Base-by-base conservation (phyloP, 2,888 invertebrate genomes). In the Lycophotia porphyrea region DNA sequence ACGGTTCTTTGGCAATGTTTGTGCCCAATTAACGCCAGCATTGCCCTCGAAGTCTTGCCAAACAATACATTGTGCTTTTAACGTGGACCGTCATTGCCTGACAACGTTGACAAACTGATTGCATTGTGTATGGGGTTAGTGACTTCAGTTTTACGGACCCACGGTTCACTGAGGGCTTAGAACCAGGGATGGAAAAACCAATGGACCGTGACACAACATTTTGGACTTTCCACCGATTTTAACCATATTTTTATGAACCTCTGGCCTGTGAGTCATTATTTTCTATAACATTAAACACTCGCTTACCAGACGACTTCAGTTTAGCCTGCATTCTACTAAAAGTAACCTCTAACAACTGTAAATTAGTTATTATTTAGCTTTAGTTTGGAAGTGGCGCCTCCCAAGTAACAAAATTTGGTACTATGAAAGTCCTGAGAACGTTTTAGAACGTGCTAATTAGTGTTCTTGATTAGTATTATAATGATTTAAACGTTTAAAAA, bases 1-100 rank as follows among this genome's bases (percentile, higher is more conserved):
- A 42, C 72, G 13, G 44, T 58, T 42, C 52, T 72, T 83, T 83
- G 82, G 77, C 82, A 83, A 58, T 8, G 36, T 63, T 36, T 36
- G 36, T 58, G 68, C 47, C 31, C 70, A 34, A 80, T 74, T 65
- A 83, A 52, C 34, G 72, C 36, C 49, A 63, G 39, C 1, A 13
- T 4, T 39, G 66, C 24, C 61, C 76, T 34, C 69, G n/a, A 36
- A 49, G 24, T 21, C 49, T 68, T 80, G 82, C 84, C 82, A 83
- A 84, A 60, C 36, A 18, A 47, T 76, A 66, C 74, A 24, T 70
- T 65, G 68, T 44, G 4, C 15, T 76, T 18, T 83, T 80, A 49
- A 83, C 72, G 78, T 13, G 21, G 8, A 34, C 5, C 34, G 34
- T 31, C 74, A 42, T 36, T 63, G 63, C 27, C 27, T 63, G 68